Conservation (phyloP, 2,113 vertebrate species). For the Puntigrus tetrazona region DNA sequence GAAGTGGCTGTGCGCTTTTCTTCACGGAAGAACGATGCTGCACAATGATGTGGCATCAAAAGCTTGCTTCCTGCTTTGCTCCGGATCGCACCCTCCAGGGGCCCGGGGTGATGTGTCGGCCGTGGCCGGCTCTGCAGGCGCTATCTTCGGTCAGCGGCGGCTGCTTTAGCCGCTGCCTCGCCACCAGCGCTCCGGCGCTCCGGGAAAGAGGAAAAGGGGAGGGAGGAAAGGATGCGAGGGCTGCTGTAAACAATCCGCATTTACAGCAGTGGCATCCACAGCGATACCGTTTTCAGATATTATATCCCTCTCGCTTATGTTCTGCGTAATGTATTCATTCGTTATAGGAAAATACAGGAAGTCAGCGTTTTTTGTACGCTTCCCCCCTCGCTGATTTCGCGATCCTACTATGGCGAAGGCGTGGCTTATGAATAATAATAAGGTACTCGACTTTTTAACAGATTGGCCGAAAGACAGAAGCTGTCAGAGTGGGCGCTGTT, state of each 20-base stretch:
- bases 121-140: conserved; percentile 64
- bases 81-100: conserved; percentile 49
- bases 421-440: not conserved
- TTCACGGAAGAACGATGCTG: conserved; percentile 11
- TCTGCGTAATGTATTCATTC: conserved; percentile 53
- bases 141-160: conserved; percentile 63
- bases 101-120: conserved; percentile 65
- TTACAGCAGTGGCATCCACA: conserved; percentile 49
- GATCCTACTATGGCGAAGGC: not conserved
- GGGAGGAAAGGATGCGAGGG: conserved; percentile 54
- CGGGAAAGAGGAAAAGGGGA: conserved; percentile 52
- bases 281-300: conserved; percentile 36
- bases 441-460: not conserved
- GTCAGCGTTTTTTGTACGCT: conserved; percentile 61
- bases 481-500: conserved; percentile 13
- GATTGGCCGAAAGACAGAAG: conserved; percentile 7
- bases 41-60: conserved; percentile 18
- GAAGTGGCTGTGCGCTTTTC: not conserved
- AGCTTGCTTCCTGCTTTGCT: conserved; percentile 21
- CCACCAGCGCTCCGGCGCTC: conserved; percentile 37
- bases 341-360: conserved; percentile 72
- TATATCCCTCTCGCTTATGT: conserved; percentile 49
- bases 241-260: conserved; percentile 68
- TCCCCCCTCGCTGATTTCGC: conserved; percentile 1
- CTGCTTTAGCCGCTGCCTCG: conserved; percentile 53